A percentile compares a stretch with the other conserved stretches of the same genome.
These are phyloP conservation scores for Trichomalopsis sarcophagae DNA, from an alignment of 1,140 invertebrate genomes.

Conservation along the genomic window DNA sequence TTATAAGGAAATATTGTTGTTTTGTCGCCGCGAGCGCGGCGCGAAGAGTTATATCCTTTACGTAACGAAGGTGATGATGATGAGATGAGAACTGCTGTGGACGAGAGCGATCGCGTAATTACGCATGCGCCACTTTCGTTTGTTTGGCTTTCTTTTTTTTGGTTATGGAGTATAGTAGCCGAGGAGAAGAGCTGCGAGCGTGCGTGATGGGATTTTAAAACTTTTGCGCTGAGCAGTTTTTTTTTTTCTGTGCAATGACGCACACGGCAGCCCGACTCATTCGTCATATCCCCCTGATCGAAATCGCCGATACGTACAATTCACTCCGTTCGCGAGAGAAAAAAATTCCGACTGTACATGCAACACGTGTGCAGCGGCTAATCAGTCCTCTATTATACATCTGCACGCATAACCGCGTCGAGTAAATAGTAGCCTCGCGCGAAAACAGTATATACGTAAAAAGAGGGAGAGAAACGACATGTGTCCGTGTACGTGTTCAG, in stretches of 20 bases:
- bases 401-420: neutral
- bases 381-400: neutral
- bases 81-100: neutral
- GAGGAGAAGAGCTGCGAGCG: neutral
- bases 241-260: no score
- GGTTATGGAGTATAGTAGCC: no score
- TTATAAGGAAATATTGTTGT: conserved; percentile 3
- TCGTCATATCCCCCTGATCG: no score
- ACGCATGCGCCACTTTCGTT: neutral
- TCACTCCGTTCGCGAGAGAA: no score
- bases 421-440: neutral
- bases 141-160: neutral
- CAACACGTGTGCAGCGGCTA: neutral
- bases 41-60: neutral
- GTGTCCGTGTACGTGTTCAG: neutral
- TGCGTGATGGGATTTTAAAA: neutral
- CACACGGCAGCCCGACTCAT: no score
- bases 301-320: no score
- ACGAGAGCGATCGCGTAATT: neutral
- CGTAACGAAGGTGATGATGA: neutral
- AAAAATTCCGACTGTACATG: neutral
- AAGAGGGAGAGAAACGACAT: neutral
- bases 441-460: neutral
- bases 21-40: neutral
- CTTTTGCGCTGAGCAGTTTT: no score